phyloP scores from a whole-genome alignment of 1,140 invertebrate species.

The Drosophila simulans region DNA sequence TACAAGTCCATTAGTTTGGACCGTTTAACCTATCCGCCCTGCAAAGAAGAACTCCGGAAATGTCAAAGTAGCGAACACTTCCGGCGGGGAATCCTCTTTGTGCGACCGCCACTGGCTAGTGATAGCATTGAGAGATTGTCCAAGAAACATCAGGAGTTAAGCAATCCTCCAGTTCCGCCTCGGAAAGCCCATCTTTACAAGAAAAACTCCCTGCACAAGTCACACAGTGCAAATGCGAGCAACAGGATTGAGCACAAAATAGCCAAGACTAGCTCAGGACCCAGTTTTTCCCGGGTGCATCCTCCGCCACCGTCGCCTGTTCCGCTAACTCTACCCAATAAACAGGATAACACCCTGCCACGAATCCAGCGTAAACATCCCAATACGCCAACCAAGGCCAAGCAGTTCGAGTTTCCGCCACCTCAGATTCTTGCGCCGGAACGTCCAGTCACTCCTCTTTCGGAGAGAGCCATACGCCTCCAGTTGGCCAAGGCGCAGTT shows the following conservation, averaged over 20 bases:
- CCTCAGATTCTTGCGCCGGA: constrained; percentile 20
- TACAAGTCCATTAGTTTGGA: constrained; percentile 69
- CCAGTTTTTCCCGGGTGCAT: constrained; percentile 45
- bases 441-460: constrained; percentile 69
- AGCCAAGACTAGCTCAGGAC: constrained; percentile 74
- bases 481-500: constrained; percentile 88
- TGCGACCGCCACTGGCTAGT: constrained; percentile 66
- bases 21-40: constrained; percentile 13
- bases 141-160: constrained; percentile 23
- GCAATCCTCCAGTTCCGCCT: constrained; percentile 56
- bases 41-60: constrained; percentile 43
- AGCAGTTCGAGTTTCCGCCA: constrained; percentile 73
- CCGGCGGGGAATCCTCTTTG: constrained; percentile 3
- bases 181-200: constrained; percentile 66
- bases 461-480: constrained; percentile 86
- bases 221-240: constrained; percentile 64
- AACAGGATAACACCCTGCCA: constrained; percentile 66
- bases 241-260: constrained; percentile 78
- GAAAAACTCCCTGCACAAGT: constrained; percentile 69
- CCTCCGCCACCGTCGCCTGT: constrained; percentile 1
- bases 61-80: constrained; percentile 57
- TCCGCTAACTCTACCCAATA: constrained; percentile 55
- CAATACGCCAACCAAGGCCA: constrained; percentile 70
- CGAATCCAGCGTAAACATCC: constrained; percentile 67
- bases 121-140: constrained; percentile 67